A percentile compares a stretch with the other conserved stretches of the same genome.
Evolutionary conservation across 2,113 vertebrate genomes (phyloP).

Genomic region (Psilopogon haemacephalus): DNA sequence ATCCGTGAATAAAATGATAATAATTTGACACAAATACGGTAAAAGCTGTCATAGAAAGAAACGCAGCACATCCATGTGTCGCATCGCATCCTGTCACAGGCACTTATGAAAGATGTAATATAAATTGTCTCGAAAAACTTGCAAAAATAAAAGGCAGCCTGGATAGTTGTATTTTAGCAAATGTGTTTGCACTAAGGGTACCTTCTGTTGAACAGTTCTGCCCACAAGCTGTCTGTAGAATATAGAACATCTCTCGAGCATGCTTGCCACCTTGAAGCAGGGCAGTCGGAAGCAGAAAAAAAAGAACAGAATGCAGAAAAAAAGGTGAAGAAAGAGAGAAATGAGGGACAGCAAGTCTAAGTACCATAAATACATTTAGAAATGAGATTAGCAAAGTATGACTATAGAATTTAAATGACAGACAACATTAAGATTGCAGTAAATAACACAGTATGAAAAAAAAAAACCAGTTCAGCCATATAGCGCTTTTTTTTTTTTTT

Average conservation of each 20-base stretch:
- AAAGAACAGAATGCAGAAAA: constrained; percentile 81
- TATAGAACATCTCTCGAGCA: constrained; percentile 99
- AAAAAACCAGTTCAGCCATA: constrained; percentile 76
- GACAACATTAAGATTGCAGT: constrained; percentile 81
- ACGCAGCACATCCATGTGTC: constrained; percentile 71
- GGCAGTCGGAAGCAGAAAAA: constrained; percentile 86
- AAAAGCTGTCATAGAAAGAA: constrained; percentile 70
- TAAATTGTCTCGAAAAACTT: constrained; percentile 72
- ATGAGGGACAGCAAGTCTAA: constrained; percentile 83
- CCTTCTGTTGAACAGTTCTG: constrained; percentile 99
- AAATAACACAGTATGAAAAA: constrained; percentile 78
- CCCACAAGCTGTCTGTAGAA: constrained; percentile 97
- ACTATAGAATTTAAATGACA: constrained; percentile 83
- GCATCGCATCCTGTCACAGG: constrained; percentile 75
- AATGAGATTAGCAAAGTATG: constrained; percentile 85
- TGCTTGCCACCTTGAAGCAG: constrained; percentile 95
- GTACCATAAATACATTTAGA: constrained; percentile 85
- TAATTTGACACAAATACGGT: constrained; percentile 66
- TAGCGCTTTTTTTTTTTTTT: constrained; percentile 75
- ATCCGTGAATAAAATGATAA: constrained; percentile 65
- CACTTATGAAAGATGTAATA: constrained; percentile 78
- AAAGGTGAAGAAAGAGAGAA: constrained; percentile 85
- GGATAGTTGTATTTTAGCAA: constrained; percentile 80
- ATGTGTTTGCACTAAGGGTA: constrained; percentile 87
- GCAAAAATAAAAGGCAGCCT: constrained; percentile 75